Base-by-base conservation (phyloP, 1,140 invertebrate species). In the Yoshiicerus persimilis region DNA sequence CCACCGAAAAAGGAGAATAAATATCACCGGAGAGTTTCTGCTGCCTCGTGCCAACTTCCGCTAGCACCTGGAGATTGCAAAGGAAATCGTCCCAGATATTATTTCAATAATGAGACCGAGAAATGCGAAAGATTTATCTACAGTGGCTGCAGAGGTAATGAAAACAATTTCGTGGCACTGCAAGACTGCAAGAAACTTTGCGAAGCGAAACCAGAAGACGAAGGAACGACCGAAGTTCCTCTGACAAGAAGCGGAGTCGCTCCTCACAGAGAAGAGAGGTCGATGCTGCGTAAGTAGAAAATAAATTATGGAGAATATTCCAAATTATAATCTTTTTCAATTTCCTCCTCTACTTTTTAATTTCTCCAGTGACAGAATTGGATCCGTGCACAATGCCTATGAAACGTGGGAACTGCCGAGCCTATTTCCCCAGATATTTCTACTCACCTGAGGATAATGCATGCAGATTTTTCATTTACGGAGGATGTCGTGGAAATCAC, bases 401-500 rank as follows among this genome's bases (percentile, higher is more conserved):
- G 2, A 95, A 97, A 84, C 92, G 92, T 66, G 98, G 97, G 25
- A 96, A 96, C 0, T 99, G 98, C 92, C 94, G 96, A 86, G 97
- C 96, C 1, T 94, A 94, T 90, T 97, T 97, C 91, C 94, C 95
- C 89, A 94, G 97, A 66, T 99, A 96, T 95, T 95, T 96, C 85
- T 98, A 96, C 92, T 95, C 97, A 92, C 91, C 94, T 0, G 93
- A 93, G 32, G 95, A 95, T 91, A 93, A 94, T 83, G 95, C 95
- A 92, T 99, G 97, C 92, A 93, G 96, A 38, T 94, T 95, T 25
- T 99, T 99, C 92, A 93, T 93, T 38, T 99, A 97, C 93, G 96
- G 97, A 23, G 98, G 98, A 66, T 99, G 98, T 91, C 94, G 95
- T 39, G 97, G 97, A 25, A 97, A 97, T 92, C 94, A 94, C 90